These are phyloP conservation scores for Leuctra nigra DNA, from an alignment of 2,888 invertebrate genomes.

Conservation along the genomic window DNA sequence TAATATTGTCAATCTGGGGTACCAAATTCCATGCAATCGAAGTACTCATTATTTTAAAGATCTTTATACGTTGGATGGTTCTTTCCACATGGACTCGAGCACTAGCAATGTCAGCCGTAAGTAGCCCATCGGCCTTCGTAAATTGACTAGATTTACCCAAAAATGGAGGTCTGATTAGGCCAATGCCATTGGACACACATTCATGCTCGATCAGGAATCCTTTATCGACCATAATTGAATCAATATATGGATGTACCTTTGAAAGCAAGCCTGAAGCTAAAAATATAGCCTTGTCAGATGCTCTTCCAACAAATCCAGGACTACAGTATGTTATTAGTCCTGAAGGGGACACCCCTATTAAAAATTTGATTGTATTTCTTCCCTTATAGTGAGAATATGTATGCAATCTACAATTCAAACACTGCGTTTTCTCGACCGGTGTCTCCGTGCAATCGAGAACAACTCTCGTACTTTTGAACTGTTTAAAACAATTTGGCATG, in stretches of 20 bases:
- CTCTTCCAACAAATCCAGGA: no score
- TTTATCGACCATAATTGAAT: slow-evolving; percentile 31
- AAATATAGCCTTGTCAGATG: no score
- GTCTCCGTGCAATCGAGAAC: slow-evolving; percentile 34
- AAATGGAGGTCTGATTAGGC: slow-evolving; percentile 28
- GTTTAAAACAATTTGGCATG: slow-evolving; percentile 32
- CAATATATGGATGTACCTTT: no score
- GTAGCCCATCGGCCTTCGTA: not conserved
- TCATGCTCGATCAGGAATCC: slow-evolving; percentile 20
- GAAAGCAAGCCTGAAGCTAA: no score
- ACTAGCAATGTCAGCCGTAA: slow-evolving; percentile 9
- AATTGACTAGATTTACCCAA: slow-evolving; percentile 26
- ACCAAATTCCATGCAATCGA: not conserved
- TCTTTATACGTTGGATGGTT: slow-evolving; percentile 9
- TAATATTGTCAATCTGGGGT: not conserved
- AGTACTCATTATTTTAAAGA: not conserved
- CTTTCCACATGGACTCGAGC: no score
- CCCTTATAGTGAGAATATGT: slow-evolving; percentile 32
- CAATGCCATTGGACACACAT: slow-evolving; percentile 16
- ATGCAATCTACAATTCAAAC: slow-evolving; percentile 29
- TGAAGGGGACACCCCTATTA: no score
- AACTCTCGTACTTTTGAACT: slow-evolving; percentile 29
- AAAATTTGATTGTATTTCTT: slow-evolving; percentile 29
- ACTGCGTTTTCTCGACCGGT: slow-evolving; percentile 29
- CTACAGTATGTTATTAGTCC: no score